Conservation (phyloP, 2,888 invertebrate species). For the Lepas anatifera region DNA sequence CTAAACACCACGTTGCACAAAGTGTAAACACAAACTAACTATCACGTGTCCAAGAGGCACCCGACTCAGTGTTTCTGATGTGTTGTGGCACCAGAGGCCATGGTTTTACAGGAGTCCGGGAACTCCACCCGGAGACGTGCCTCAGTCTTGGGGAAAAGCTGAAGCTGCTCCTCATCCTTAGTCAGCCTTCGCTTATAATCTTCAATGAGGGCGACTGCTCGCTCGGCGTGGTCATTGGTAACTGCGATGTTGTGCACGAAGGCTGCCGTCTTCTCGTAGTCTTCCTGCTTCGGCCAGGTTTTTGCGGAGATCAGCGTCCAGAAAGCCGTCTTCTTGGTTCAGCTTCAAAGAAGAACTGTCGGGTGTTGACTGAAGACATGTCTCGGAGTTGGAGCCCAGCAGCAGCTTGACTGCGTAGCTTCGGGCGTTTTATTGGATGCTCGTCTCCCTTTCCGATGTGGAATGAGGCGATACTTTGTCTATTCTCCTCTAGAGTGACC, state of each 20-base stretch:
- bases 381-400: too few relatives aligned
- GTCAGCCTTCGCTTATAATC: conserved; percentile 2
- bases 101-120: too few relatives aligned
- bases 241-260: background rate
- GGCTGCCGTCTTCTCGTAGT: background rate
- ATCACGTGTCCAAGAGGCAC: too few relatives aligned
- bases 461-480: too few relatives aligned
- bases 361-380: too few relatives aligned
- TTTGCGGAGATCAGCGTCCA: background rate
- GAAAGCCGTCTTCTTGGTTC: background rate
- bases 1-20: too few relatives aligned
- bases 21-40: too few relatives aligned
- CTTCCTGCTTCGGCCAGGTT: background rate
- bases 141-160: background rate
- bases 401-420: too few relatives aligned
- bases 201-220: conserved; percentile 15
- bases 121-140: background rate
- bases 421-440: too few relatives aligned
- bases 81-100: too few relatives aligned
- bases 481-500: background rate
- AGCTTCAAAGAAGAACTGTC: background rate
- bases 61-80: too few relatives aligned
- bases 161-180: background rate
- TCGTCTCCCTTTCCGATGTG: too few relatives aligned
- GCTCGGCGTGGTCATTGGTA: background rate